phyloP scores from a whole-genome alignment of 2,113 vertebrate genomes.

The Calypte anna region DNA sequence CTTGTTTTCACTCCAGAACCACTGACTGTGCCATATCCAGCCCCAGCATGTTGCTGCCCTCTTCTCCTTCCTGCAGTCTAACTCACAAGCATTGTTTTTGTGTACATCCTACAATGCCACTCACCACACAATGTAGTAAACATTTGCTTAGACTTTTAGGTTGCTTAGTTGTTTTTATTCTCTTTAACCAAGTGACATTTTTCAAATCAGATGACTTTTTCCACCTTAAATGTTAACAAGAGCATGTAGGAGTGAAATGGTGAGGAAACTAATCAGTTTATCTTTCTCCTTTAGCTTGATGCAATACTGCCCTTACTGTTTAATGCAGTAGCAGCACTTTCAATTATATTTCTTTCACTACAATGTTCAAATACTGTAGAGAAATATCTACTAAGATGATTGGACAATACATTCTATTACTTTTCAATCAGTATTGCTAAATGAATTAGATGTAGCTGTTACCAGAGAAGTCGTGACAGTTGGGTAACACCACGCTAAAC shows the following conservation, averaged over 20 bases:
- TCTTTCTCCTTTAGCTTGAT: not conserved
- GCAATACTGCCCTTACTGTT: not conserved
- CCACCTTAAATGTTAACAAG: slow-evolving; percentile 36
- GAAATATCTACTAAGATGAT: not conserved
- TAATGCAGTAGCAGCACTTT: not conserved
- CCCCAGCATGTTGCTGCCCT: not conserved
- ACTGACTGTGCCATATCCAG: not conserved
- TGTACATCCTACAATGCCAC: not conserved
- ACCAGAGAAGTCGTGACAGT: not conserved
- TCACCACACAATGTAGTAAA: not conserved
- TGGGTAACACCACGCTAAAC: not conserved
- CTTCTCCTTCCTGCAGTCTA: not conserved
- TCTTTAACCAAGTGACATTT: slow-evolving; percentile 4
- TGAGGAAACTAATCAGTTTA: not conserved
- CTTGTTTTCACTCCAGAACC: not conserved
- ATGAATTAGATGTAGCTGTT: not conserved
- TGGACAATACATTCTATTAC: not conserved
- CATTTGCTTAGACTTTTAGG: not conserved
- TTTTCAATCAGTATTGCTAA: not conserved
- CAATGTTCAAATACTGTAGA: not conserved
- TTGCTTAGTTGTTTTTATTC: not conserved
- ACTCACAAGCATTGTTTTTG: not conserved
- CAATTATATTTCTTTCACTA: not conserved
- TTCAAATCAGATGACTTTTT: slow-evolving; percentile 28
- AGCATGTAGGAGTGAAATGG: not conserved